Percentiles rank a stretch among this genome's conserved stretches.
Evolutionary conservation across 2,888 invertebrate genomes (phyloP).

Genomic region (Stenurella melanura): DNA sequence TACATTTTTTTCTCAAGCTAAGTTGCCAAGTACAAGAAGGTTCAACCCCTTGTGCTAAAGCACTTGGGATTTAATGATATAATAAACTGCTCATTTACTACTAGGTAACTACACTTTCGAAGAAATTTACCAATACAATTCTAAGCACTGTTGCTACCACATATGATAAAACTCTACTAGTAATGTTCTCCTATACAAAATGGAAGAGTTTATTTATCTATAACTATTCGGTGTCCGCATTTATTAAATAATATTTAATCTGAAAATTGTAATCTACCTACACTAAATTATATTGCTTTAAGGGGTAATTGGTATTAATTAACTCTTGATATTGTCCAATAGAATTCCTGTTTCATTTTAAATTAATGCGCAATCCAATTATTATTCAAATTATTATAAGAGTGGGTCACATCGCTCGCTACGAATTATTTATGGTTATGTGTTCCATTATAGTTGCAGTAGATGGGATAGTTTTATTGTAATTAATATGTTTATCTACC

Average conservation of each 20-base stretch:
- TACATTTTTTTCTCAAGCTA: too few species aligned
- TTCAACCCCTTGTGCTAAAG: too few species aligned
- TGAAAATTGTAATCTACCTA: background rate
- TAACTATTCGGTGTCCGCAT: too few species aligned
- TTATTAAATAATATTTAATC: background rate
- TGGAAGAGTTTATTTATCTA: too few species aligned
- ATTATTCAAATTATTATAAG: slow-evolving; percentile 26
- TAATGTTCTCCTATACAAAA: too few species aligned
- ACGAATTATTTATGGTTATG: slow-evolving; percentile 17
- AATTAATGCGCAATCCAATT: background rate
- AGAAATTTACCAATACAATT: too few species aligned
- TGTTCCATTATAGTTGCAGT: slow-evolving; percentile 20
- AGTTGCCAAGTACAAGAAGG: too few species aligned
- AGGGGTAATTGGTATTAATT: background rate
- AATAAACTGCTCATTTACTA: too few species aligned
- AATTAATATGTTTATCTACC: slow-evolving; percentile 29
- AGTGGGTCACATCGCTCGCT: slow-evolving; percentile 1
- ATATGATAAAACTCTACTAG: too few species aligned
- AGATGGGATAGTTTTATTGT: slow-evolving; percentile 20
- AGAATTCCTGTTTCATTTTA: background rate
- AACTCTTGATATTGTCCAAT: background rate
- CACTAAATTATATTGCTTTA: background rate
- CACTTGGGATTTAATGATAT: too few species aligned
- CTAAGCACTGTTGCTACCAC: too few species aligned
- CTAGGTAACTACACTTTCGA: too few species aligned